Evolutionary conservation across 2,888 invertebrate genomes (phyloP).

Genomic region (Zele albiditarsus): DNA sequence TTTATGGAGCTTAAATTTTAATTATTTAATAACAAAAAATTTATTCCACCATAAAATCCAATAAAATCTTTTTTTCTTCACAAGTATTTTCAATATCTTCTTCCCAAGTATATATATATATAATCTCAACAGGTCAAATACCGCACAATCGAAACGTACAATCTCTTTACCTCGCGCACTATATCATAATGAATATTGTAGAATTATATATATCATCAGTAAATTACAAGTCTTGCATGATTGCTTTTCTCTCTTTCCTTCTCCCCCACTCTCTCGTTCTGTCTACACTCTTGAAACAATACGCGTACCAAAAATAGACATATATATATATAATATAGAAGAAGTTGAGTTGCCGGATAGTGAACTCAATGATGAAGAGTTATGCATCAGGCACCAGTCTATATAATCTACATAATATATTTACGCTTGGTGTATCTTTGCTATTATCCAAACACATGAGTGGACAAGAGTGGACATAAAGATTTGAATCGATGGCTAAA

Average conservation of each 20-base stretch:
- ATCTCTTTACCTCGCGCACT: background rate
- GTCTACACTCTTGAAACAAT: conserved; percentile 3
- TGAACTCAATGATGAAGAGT: conserved; percentile 1
- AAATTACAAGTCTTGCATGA: conserved; percentile 3
- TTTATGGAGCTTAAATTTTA: too few species aligned
- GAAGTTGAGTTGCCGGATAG: background rate
- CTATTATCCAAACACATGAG: background rate
- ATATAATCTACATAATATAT: conserved; percentile 14
- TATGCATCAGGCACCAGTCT: background rate
- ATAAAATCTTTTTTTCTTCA: background rate
- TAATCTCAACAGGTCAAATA: background rate
- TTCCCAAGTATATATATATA: background rate
- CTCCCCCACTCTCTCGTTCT: background rate
- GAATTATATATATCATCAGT: background rate
- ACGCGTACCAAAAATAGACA: background rate
- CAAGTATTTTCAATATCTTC: conserved; percentile 3
- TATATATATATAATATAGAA: background rate
- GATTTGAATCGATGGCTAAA: conserved; percentile 23
- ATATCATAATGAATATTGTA: background rate
- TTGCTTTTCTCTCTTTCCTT: background rate
- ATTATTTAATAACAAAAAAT: background rate
- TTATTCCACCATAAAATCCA: too few species aligned
- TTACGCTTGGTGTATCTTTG: background rate
- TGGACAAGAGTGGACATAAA: conserved; percentile 15
- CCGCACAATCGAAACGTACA: background rate